phyloP scores from a whole-genome alignment of 35 echinoderm and acorn worm genomes.

The Apostichopus californicus region DNA sequence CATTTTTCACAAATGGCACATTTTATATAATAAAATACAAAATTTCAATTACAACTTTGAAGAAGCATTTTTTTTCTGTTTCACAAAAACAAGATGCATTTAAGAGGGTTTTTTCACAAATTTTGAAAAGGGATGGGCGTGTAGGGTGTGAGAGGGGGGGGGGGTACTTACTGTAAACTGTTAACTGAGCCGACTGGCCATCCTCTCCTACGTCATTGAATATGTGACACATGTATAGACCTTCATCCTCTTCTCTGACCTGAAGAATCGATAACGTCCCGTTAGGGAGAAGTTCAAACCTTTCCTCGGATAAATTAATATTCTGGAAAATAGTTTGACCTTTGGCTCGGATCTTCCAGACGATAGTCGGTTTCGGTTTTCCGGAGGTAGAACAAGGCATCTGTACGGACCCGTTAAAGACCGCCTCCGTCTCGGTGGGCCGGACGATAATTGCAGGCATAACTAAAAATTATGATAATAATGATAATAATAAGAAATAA shows the following conservation, averaged over 20 bases:
- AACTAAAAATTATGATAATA: conserved; percentile 21
- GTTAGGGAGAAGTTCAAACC: conserved; percentile 73
- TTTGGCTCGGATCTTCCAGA: conserved; percentile 66
- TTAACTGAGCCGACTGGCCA: conserved; percentile 78
- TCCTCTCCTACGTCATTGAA: conserved; percentile 68
- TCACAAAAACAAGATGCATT: too few species aligned
- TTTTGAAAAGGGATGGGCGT: neutral
- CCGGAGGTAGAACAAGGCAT: conserved; percentile 79
- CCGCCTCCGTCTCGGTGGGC: conserved; percentile 62
- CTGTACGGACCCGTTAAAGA: conserved; percentile 73
- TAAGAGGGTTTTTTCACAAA: too few species aligned
- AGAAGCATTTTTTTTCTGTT: too few species aligned
- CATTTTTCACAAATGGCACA: too few species aligned
- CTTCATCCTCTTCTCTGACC: conserved; percentile 75
- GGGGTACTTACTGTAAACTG: conserved; percentile 86
- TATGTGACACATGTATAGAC: conserved; percentile 81
- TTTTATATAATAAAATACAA: too few species aligned
- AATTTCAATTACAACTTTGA: too few species aligned
- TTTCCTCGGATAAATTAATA: conserved; percentile 45
- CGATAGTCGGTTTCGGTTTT: conserved; percentile 72
- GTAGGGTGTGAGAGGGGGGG: neutral
- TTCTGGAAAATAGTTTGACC: conserved; percentile 62
- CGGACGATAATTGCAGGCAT: conserved; percentile 66
- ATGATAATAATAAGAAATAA: too few species aligned
- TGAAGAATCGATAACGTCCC: conserved; percentile 73